Percentiles rank a stretch among this genome's conserved stretches.
Evolutionary conservation across 2,888 invertebrate species (phyloP).

Genomic region (Eristalinus aeneus): DNA sequence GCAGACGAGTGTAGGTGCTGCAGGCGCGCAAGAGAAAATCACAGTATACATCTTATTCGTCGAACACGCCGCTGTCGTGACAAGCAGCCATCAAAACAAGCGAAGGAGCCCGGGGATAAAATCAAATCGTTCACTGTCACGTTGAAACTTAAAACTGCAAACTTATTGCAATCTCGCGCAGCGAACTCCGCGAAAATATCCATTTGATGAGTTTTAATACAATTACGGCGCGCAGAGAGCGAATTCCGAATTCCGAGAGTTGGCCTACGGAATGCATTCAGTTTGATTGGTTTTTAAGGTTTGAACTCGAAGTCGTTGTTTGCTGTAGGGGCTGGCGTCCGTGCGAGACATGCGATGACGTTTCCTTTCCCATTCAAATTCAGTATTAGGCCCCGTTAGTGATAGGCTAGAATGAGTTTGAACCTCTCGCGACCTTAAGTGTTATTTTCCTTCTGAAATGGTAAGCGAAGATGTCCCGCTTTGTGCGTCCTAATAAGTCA

Average conservation of each 20-base stretch:
- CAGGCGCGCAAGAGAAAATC: background rate
- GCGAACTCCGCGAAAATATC: conserved; percentile 36
- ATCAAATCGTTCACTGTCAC: conserved; percentile 62
- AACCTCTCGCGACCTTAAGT: conserved; percentile 14
- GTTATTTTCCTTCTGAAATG: conserved; percentile 54
- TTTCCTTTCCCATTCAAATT: background rate
- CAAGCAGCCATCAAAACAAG: conserved; percentile 52
- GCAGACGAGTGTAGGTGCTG: background rate
- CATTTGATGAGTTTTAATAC: conserved; percentile 57
- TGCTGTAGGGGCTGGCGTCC: background rate
- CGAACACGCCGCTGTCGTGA: conserved; percentile 37
- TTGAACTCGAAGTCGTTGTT: conserved; percentile 19
- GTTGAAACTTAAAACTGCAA: conserved; percentile 66
- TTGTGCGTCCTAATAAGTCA: background rate
- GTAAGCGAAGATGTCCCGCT: conserved; percentile 9
- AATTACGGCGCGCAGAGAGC: conserved; percentile 40
- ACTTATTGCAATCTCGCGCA: conserved; percentile 53
- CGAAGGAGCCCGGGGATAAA: conserved; percentile 39
- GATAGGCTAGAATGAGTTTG: conserved; percentile 38
- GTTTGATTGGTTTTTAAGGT: conserved; percentile 61
- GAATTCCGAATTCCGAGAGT: background rate
- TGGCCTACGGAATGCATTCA: conserved; percentile 47
- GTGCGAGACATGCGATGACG: conserved; percentile 17
- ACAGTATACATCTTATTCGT: background rate
- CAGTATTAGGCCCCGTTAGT: background rate